Evolutionary conservation across 37 sponge, comb jelly and placozoan species (phyloP).

Genomic region (Halisarca cf. caerulea): DNA sequence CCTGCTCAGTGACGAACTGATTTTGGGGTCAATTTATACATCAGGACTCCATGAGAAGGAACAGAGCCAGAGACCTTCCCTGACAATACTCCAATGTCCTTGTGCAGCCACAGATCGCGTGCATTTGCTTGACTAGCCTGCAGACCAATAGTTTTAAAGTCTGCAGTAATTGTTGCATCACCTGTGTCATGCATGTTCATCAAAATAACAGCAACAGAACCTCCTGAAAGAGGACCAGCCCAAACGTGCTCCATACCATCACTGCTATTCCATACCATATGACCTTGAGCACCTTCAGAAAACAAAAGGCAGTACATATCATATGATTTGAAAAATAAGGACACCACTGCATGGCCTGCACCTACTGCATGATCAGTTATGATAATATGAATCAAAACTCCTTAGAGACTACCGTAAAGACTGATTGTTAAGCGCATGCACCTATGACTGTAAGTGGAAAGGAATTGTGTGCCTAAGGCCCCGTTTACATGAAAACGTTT

Average conservation of each 20-base stretch:
- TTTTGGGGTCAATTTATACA: constrained; percentile 55
- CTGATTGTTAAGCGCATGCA: too few species aligned
- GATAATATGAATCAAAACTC: too few species aligned
- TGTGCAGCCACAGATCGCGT: constrained; percentile 71
- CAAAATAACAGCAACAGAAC: constrained; percentile 50
- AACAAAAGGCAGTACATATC: too few species aligned
- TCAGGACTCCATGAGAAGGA: constrained; percentile 65
- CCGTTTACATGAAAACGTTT: too few species aligned
- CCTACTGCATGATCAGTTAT: too few species aligned
- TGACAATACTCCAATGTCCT: constrained; percentile 44
- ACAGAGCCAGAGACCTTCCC: constrained; percentile 50
- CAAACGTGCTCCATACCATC: constrained; percentile 63
- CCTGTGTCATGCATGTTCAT: constrained; percentile 46
- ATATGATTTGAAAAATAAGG: too few species aligned
- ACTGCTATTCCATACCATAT: constrained; percentile 18
- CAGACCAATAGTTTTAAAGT: constrained; percentile 51
- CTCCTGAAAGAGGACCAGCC: constrained; percentile 58
- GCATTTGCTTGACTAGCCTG: constrained; percentile 18
- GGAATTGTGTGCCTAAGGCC: too few species aligned
- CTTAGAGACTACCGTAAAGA: too few species aligned
- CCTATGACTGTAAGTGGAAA: too few species aligned
- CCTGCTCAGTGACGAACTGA: too few species aligned
- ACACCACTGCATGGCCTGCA: too few species aligned
- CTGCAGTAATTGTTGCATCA: constrained; percentile 34
- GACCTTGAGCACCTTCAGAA: constrained; percentile 59